phyloP scores from a whole-genome alignment of 2,113 vertebrate species.

The Scolopax mira region DNA sequence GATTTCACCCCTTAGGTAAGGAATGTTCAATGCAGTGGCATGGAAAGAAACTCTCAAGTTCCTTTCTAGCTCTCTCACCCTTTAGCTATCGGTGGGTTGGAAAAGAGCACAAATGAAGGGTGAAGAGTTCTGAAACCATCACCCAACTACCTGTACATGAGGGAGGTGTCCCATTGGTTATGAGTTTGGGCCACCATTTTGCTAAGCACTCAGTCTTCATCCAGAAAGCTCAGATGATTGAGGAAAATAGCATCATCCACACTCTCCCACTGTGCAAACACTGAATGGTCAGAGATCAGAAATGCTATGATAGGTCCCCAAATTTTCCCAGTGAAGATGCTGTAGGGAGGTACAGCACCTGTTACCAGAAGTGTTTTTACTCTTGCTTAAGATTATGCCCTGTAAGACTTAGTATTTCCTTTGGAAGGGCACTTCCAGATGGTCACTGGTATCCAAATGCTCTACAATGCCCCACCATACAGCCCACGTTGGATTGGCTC shows the following conservation, averaged over 20 bases:
- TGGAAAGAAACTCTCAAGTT: neutral
- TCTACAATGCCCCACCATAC: accelerated
- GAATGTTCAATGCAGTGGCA: accelerated
- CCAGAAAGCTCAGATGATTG: neutral
- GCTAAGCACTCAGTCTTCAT: too few species aligned
- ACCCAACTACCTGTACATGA: neutral
- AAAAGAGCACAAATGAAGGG: neutral
- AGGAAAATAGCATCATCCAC: neutral
- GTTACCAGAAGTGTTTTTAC: neutral
- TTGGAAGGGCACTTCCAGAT: neutral
- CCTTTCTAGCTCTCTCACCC: neutral
- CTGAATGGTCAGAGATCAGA: neutral
- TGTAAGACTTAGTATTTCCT: neutral
- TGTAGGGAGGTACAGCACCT: too few species aligned
- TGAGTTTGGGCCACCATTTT: neutral
- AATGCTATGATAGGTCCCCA: neutral
- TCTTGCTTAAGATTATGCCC: neutral
- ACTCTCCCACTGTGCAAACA: accelerated
- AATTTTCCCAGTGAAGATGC: neutral
- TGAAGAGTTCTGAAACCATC: neutral
- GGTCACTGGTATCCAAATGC: neutral
- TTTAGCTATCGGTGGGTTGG: neutral
- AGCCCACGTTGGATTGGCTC: neutral
- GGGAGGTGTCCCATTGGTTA: too few species aligned
- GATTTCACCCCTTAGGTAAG: neutral